Conservation (phyloP, 2,888 invertebrate genomes). For the Noctua comes region DNA sequence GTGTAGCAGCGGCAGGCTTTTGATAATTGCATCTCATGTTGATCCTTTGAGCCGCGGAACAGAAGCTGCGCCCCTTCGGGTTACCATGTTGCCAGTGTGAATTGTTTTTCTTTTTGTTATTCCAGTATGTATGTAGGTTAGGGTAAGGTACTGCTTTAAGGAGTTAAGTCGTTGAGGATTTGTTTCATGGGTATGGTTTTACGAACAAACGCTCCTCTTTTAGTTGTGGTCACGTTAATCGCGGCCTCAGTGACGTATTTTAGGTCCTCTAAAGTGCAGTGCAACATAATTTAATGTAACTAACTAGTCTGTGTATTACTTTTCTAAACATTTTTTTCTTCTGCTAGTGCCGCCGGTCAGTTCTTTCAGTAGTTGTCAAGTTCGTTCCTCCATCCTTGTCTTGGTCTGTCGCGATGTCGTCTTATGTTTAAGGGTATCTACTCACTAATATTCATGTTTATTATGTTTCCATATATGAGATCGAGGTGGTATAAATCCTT, state of each 20-base stretch:
- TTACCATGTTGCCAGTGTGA: slow-evolving; percentile 27
- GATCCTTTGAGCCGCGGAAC: slow-evolving; percentile 57
- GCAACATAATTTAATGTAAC: neutral
- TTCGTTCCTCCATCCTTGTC: neutral
- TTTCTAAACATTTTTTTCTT: neutral
- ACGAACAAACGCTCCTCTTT: neutral
- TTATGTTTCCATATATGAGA: neutral
- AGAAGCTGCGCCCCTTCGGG: slow-evolving; percentile 29
- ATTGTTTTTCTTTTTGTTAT: slow-evolving; percentile 26
- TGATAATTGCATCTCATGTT: slow-evolving; percentile 62
- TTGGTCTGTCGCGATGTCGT: neutral
- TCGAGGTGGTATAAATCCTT: neutral
- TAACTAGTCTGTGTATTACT: neutral
- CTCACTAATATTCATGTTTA: neutral
- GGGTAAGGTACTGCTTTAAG: neutral
- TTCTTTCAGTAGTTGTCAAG: neutral
- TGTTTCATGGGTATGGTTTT: neutral
- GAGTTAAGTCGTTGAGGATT: neutral
- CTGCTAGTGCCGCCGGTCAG: neutral
- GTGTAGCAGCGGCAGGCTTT: slow-evolving; percentile 48
- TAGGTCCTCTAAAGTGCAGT: too few species aligned
- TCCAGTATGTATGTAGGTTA: neutral
- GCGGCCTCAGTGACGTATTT: too few species aligned
- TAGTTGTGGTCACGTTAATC: neutral
- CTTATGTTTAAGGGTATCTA: neutral